Evolutionary conservation across 2,888 invertebrate species (phyloP).

Genomic region (Macaria liturata): DNA sequence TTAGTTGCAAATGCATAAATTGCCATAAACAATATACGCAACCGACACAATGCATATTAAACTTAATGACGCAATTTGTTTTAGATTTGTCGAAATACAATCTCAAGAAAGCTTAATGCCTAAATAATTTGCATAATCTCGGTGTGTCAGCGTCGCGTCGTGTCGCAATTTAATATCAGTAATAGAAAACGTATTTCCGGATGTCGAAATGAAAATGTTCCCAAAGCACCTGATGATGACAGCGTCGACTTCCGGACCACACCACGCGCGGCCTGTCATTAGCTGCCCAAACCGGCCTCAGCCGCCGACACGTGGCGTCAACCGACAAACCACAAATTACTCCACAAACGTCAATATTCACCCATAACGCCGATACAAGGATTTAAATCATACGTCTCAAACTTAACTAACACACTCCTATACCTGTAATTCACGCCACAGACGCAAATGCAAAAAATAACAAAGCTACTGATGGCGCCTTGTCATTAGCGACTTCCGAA

Average conservation of each 20-base stretch:
- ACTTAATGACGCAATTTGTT: slow-evolving; percentile 14
- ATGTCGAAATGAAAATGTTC: slow-evolving; percentile 60
- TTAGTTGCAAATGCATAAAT: not conserved
- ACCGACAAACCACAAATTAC: slow-evolving; percentile 52
- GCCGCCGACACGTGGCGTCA: slow-evolving; percentile 61
- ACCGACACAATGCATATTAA: slow-evolving; percentile 1
- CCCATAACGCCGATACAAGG: slow-evolving; percentile 37
- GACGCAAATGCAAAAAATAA: slow-evolving; percentile 53
- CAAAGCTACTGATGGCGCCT: slow-evolving; percentile 76
- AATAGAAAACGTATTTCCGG: slow-evolving; percentile 55
- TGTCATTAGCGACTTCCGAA: slow-evolving; percentile 80
- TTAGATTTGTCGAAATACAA: slow-evolving; percentile 15
- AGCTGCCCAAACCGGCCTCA: slow-evolving; percentile 50
- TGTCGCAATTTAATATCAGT: slow-evolving; percentile 46
- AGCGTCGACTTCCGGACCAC: slow-evolving; percentile 76
- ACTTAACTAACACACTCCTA: slow-evolving; percentile 38
- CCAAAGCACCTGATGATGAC: slow-evolving; percentile 61
- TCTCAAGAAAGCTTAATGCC: slow-evolving; percentile 26
- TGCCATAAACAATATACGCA: not conserved
- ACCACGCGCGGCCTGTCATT: slow-evolving; percentile 60
- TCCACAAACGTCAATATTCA: slow-evolving; percentile 28
- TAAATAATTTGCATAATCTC: slow-evolving; percentile 37
- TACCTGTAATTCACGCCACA: slow-evolving; percentile 58
- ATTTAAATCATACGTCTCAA: slow-evolving; percentile 30
- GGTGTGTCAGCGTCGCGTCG: slow-evolving; percentile 38